phyloP scores from a whole-genome alignment of 2,888 invertebrate species.

The Amiota communis region DNA sequence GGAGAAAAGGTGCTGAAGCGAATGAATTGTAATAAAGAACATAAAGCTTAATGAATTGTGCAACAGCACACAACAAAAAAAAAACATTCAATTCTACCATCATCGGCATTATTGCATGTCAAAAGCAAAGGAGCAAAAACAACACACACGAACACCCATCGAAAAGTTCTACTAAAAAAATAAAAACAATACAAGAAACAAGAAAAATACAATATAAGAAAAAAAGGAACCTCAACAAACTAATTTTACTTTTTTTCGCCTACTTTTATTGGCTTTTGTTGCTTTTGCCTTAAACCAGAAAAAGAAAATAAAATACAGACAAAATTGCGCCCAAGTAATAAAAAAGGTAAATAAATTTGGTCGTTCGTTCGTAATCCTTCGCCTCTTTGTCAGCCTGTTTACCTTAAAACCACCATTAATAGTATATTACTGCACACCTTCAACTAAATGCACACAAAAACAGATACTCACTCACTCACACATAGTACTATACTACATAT shows the following conservation, averaged over 20 bases:
- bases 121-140: no score
- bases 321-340: constrained; percentile 5
- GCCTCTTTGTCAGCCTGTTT: no score
- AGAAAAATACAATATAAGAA: no score
- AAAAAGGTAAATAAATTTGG: constrained; percentile 30
- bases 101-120: no score
- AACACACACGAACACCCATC: no score
- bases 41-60: no score
- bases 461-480: neutral
- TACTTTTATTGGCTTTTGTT: constrained; percentile 25
- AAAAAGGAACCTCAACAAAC: neutral
- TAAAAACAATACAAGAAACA: constrained; percentile 29
- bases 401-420: no score
- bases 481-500: no score
- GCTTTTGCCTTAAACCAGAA: constrained; percentile 23
- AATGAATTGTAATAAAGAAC: no score
- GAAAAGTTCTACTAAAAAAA: no score
- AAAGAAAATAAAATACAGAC: neutral
- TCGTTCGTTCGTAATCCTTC: neutral
- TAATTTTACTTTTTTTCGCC: neutral
- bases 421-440: no score
- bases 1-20: no score
- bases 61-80: constrained; percentile 30
- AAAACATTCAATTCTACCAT: constrained; percentile 35
- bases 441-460: neutral